These are phyloP conservation scores for Archegozetes longisetosus DNA, from an alignment of 1,140 invertebrate genomes.

Conservation along the genomic window DNA sequence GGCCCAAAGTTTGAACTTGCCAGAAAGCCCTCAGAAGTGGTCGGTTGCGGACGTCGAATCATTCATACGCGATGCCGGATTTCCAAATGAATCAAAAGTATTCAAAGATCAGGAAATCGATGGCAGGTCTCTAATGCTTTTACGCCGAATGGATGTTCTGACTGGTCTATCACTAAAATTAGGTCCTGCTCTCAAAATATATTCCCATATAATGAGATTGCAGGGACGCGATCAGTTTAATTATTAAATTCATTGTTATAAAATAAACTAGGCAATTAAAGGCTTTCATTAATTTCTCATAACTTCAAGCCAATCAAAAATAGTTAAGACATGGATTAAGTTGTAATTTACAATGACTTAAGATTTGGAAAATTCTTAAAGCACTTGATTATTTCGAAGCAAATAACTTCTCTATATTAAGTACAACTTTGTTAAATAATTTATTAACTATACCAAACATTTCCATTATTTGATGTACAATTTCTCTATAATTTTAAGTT, in stretches of 20 bases:
- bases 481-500: no score
- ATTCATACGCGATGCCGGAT: conserved; percentile 37
- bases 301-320: no score
- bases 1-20: not conserved
- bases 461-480: no score
- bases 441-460: no score
- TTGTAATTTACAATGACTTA: no score
- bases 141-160: conserved; percentile 61
- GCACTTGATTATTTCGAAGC: no score
- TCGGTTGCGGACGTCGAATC: conserved; percentile 57
- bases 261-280: no score
- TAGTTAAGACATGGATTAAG: no score
- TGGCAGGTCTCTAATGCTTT: conserved; percentile 57
- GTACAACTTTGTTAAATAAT: no score
- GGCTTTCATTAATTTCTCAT: no score
- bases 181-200: conserved; percentile 70
- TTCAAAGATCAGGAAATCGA: conserved; percentile 76
- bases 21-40: conserved; percentile 61
- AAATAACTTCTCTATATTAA: no score
- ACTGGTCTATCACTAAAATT: conserved; percentile 55
- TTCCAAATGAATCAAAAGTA: conserved; percentile 38
- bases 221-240: conserved; percentile 23
- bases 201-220: conserved; percentile 43
- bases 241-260: not conserved
- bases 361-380: no score